Conservation (phyloP, 1,140 invertebrate genomes). For the Panagrolaimus sp. region DNA sequence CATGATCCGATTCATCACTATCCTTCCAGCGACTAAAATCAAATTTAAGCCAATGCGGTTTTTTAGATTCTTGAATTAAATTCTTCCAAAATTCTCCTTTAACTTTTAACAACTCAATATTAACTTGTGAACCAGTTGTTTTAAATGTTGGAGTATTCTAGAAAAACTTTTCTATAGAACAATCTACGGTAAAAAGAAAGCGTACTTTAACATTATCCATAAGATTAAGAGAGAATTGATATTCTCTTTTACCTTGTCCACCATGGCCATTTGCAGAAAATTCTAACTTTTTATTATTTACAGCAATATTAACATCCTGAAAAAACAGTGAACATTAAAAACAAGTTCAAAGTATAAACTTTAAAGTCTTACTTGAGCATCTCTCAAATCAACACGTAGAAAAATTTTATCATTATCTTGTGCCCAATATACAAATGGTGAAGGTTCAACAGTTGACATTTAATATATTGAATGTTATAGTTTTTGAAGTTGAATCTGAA, state of each 20-base stretch:
- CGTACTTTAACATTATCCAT: conserved; percentile 11
- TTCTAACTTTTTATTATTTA: background rate
- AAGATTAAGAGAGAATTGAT: conserved; percentile 17
- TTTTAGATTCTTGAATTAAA: conserved; percentile 7
- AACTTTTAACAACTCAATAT: conserved; percentile 16
- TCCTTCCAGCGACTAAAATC: conserved; percentile 19
- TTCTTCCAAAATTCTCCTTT: conserved; percentile 15
- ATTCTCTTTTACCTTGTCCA: background rate
- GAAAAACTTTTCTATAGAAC: background rate
- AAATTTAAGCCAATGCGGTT: conserved; percentile 19
- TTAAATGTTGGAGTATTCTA: conserved; percentile 12
- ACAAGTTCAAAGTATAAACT: background rate
- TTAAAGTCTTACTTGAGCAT: background rate
- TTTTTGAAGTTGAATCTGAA: too few species aligned
- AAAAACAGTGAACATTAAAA: background rate
- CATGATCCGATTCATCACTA: conserved; percentile 15
- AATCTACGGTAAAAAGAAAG: background rate
- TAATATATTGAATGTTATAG: too few species aligned
- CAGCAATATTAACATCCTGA: background rate
- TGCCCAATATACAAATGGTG: conserved; percentile 4
- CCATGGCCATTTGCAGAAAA: background rate
- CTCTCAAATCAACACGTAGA: background rate
- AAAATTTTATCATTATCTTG: background rate
- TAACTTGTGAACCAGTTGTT: background rate
- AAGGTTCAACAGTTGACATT: background rate